phyloP scores from a whole-genome alignment of 2,797 vertebrate species.

The Anisognathus igniventris region DNA sequence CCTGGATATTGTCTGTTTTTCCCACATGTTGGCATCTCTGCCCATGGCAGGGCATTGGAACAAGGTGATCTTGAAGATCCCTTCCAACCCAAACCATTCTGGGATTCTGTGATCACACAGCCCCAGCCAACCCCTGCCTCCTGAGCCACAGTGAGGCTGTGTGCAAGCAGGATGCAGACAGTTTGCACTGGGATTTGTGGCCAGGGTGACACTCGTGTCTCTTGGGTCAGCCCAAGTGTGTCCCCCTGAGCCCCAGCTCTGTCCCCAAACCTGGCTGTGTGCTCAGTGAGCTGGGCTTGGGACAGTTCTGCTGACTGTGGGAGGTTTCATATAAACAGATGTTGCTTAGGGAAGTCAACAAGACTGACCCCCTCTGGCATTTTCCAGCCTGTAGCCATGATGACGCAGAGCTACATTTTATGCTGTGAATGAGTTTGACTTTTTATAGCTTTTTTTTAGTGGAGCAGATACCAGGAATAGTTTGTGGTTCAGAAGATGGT shows the following conservation, averaged over 20 bases:
- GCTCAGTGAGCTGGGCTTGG: background rate
- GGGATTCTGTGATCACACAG: background rate
- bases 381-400: background rate
- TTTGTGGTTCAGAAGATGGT: background rate
- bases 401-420: background rate
- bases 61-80: background rate
- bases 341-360: background rate
- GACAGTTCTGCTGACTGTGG: background rate
- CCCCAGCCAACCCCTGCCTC: rapidly evolving
- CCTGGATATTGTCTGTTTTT: background rate
- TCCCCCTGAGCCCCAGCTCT: background rate
- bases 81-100: background rate
- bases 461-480: background rate
- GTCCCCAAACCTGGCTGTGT: background rate
- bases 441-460: background rate
- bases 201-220: background rate
- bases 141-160: rapidly evolving
- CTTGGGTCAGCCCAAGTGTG: background rate
- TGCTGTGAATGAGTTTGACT: background rate
- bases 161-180: rapidly evolving
- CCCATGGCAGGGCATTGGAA: background rate
- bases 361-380: rapidly evolving
- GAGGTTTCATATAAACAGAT: background rate
- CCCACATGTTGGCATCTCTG: rapidly evolving
- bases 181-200: rapidly evolving